Percentiles rank a stretch among this genome's conserved stretches.
Conservation (phyloP, 2,113 vertebrate genomes). For the Cololabis saira region DNA sequence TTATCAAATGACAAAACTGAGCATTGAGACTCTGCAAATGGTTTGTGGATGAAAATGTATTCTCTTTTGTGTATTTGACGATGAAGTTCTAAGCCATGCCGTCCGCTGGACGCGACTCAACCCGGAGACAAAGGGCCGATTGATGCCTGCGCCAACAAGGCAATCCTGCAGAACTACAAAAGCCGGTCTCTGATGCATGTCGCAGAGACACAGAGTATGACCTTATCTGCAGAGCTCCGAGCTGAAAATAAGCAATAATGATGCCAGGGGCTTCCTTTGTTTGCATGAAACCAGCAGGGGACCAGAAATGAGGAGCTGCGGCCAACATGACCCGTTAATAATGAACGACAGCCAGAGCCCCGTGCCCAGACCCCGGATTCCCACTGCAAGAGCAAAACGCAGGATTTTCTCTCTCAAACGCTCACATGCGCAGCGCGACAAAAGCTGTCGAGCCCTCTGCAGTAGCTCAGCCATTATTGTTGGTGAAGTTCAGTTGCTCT, state of each 20-base stretch:
- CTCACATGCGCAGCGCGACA: slow-evolving; percentile 31
- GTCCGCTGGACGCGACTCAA: slow-evolving; percentile 53
- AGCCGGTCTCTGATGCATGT: slow-evolving; percentile 42
- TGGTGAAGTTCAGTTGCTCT: slow-evolving; percentile 63
- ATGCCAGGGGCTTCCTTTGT: slow-evolving; percentile 63
- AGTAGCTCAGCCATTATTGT: slow-evolving; percentile 50
- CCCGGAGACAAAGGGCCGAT: slow-evolving; percentile 44
- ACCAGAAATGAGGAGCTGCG: slow-evolving; percentile 42
- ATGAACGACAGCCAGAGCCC: slow-evolving; percentile 52
- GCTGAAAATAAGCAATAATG: slow-evolving; percentile 60
- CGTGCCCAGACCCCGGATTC: slow-evolving; percentile 37
- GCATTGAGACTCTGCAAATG: slow-evolving; percentile 49
- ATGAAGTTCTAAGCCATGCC: slow-evolving; percentile 45
- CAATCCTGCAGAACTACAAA: slow-evolving; percentile 60
- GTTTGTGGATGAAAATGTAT: slow-evolving; percentile 57
- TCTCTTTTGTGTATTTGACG: slow-evolving; percentile 46
- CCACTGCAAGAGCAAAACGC: slow-evolving; percentile 31
- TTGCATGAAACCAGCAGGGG: slow-evolving; percentile 34
- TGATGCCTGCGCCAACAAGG: slow-evolving; percentile 30
- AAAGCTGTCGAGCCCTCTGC: slow-evolving; percentile 45
- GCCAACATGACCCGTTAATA: slow-evolving; percentile 55
- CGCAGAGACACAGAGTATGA: slow-evolving; percentile 42
- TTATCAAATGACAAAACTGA: slow-evolving; percentile 29
- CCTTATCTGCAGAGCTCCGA: slow-evolving; percentile 67
- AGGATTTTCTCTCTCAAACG: slow-evolving; percentile 45